phyloP scores from a whole-genome alignment of 2,888 invertebrate genomes.

The Tricholauxania praeusta region DNA sequence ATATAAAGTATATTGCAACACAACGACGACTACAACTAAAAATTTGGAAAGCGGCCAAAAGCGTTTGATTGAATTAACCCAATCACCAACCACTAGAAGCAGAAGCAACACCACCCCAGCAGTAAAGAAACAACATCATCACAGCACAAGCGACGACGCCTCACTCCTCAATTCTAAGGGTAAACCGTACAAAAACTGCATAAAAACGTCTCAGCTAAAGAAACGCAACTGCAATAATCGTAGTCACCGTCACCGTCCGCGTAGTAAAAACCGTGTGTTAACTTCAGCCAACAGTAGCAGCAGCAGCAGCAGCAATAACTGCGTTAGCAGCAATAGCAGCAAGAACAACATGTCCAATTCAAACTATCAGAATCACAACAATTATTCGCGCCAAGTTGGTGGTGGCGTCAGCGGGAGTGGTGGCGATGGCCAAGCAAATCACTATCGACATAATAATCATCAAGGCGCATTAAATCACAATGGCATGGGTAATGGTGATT shows the following conservation, averaged over 20 bases:
- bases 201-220: conserved; percentile 23
- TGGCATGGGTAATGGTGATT: conserved; percentile 32
- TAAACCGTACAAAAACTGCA: conserved; percentile 4
- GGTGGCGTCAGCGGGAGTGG: neutral
- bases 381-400: conserved; percentile 42
- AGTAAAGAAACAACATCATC: neutral
- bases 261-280: neutral
- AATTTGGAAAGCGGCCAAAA: conserved; percentile 16
- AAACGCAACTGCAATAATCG: conserved; percentile 13
- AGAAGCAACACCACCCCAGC: neutral
- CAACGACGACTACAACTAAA: conserved; percentile 3
- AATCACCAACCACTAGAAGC: neutral
- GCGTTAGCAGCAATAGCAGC: conserved; percentile 14
- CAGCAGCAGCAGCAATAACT: conserved; percentile 7
- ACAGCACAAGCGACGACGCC: conserved; percentile 2
- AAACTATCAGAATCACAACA: conserved; percentile 54
- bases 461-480: conserved; percentile 33
- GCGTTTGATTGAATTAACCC: neutral
- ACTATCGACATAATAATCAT: conserved; percentile 41
- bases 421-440: conserved; percentile 25
- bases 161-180: neutral
- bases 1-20: conserved; percentile 13
- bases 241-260: conserved; percentile 18
- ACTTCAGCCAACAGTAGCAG: too few species aligned
- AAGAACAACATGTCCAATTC: conserved; percentile 52